Evolutionary conservation across 2,888 invertebrate species (phyloP).

Genomic region (Acleris literana): DNA sequence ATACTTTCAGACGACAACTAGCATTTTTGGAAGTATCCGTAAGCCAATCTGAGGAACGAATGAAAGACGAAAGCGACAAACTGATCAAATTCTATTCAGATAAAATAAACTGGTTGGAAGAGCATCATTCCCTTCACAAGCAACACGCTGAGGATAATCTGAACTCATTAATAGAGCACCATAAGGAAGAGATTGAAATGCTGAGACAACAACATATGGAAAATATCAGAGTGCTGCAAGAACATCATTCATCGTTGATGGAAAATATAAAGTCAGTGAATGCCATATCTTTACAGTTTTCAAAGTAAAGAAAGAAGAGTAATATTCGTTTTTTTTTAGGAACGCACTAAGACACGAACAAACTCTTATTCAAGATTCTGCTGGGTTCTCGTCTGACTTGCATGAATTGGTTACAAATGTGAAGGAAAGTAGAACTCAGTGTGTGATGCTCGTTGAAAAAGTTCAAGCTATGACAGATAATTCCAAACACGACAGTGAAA

Average conservation of each 20-base stretch:
- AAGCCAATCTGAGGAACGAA: slow-evolving; percentile 81
- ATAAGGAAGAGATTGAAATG: slow-evolving; percentile 70
- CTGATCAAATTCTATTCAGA: slow-evolving; percentile 76
- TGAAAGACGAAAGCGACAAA: slow-evolving; percentile 84
- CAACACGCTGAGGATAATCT: slow-evolving; percentile 81
- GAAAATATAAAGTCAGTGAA: slow-evolving; percentile 80
- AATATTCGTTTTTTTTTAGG: slow-evolving; percentile 49
- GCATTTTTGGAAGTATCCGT: slow-evolving; percentile 82
- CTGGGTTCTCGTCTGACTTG: slow-evolving; percentile 77
- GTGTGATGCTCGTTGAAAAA: slow-evolving; percentile 74
- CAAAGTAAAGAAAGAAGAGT: not conserved
- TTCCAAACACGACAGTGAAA: slow-evolving; percentile 73
- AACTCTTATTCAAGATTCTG: slow-evolving; percentile 75
- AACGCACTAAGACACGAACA: slow-evolving; percentile 81
- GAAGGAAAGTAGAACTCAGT: slow-evolving; percentile 71
- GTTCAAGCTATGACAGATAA: slow-evolving; percentile 72
- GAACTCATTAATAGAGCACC: slow-evolving; percentile 71
- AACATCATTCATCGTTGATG: slow-evolving; percentile 80
- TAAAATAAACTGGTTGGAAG: slow-evolving; percentile 79
- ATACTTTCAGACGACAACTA: slow-evolving; percentile 80
- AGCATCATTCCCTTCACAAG: slow-evolving; percentile 76
- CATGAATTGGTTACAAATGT: slow-evolving; percentile 75
- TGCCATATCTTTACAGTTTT: not conserved
- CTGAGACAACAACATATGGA: slow-evolving; percentile 76
- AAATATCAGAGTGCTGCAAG: slow-evolving; percentile 69